Evolutionary conservation across 2,888 invertebrate species (phyloP).

Genomic region (Eudemis profundana): DNA sequence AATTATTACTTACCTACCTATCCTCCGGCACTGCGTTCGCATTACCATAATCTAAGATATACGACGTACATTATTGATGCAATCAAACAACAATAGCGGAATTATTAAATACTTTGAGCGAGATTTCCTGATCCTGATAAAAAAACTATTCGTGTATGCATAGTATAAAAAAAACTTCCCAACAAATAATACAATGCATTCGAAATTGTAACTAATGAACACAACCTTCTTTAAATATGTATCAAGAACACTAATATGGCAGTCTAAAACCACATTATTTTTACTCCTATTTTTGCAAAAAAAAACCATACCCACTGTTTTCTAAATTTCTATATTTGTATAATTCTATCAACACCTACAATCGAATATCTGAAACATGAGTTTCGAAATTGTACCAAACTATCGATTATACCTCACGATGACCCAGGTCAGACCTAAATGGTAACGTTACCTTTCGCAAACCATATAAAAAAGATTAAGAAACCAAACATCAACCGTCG

Average conservation of each 20-base stretch:
- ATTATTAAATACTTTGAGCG: slow-evolving; percentile 35
- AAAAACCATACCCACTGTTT: too few relatives aligned
- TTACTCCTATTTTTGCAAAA: too few relatives aligned
- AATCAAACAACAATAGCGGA: slow-evolving; percentile 32
- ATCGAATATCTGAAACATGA: slow-evolving; percentile 2
- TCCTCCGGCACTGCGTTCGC: slow-evolving; percentile 39
- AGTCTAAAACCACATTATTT: too few relatives aligned
- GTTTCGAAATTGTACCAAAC: slow-evolving; percentile 22
- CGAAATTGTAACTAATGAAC: too few relatives aligned
- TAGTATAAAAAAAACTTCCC: neutral
- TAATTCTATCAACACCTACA: neutral
- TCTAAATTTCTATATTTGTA: too few relatives aligned
- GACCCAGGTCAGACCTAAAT: slow-evolving; percentile 37
- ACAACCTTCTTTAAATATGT: too few relatives aligned
- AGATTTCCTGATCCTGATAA: slow-evolving; percentile 26
- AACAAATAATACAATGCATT: neutral
- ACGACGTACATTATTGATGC: slow-evolving; percentile 36
- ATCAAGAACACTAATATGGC: too few relatives aligned
- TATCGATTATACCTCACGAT: slow-evolving; percentile 32
- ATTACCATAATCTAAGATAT: slow-evolving; percentile 41
- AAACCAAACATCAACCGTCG: slow-evolving; percentile 37
- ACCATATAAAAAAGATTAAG: slow-evolving; percentile 36
- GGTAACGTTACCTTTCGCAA: slow-evolving; percentile 41
- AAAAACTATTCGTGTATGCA: neutral
- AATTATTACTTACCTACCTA: slow-evolving; percentile 40